These are phyloP conservation scores for Solenodon paradoxus DNA, from an alignment of 2,113 vertebrate genomes.

Conservation along the genomic window DNA sequence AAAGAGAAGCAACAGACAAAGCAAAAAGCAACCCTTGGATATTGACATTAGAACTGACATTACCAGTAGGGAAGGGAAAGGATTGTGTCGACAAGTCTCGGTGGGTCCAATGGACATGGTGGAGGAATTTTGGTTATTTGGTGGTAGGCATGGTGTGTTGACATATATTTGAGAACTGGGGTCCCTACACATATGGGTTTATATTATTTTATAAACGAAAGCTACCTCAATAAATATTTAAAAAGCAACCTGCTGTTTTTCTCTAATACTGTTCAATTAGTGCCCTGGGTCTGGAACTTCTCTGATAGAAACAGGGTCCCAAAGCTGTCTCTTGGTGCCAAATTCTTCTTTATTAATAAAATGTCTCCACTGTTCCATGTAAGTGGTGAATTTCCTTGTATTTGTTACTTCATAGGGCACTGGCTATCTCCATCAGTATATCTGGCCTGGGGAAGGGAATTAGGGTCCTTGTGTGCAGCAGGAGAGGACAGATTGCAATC, in stretches of 20 bases:
- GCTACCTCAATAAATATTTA: too few species aligned
- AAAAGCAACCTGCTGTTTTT: not conserved
- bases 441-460: not conserved
- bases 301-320: not conserved
- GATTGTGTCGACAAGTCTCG: too few species aligned
- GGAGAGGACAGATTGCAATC: fast-evolving
- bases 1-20: too few species aligned
- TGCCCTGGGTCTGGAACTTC: not conserved
- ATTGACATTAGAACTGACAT: too few species aligned
- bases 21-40: too few species aligned
- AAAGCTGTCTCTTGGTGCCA: not conserved
- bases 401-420: not conserved
- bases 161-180: too few species aligned
- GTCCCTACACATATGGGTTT: too few species aligned
- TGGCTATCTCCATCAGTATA: not conserved
- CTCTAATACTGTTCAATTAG: not conserved
- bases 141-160: too few species aligned
- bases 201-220: too few species aligned
- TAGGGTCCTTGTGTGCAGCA: not conserved
- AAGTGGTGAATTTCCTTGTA: not conserved
- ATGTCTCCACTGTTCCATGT: not conserved
- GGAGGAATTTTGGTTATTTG: too few species aligned
- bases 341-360: not conserved
- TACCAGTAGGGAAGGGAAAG: too few species aligned
- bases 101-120: too few species aligned